Conservation (phyloP, 37 sponge, comb jelly and placozoan species). For the Spongia lamella region DNA sequence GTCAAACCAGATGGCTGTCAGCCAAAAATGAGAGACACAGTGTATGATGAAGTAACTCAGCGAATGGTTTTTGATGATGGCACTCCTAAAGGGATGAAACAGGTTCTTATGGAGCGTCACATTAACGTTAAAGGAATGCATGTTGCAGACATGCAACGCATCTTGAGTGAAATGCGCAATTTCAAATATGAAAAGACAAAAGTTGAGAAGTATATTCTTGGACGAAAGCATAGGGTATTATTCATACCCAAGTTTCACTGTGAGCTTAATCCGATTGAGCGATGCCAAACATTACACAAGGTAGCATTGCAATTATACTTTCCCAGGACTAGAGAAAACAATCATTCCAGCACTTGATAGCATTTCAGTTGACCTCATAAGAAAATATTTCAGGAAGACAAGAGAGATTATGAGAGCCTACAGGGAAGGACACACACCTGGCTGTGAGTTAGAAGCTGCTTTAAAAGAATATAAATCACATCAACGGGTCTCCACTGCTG, state of each 20-base stretch:
- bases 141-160: neutral
- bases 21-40: slow-evolving; percentile 10
- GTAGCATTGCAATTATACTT: too few relatives aligned
- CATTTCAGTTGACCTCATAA: too few relatives aligned
- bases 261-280: slow-evolving; percentile 10
- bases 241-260: slow-evolving; percentile 4
- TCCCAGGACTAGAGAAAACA: too few relatives aligned
- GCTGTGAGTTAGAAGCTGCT: neutral
- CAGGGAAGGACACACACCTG: slow-evolving; percentile 13
- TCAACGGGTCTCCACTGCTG: too few relatives aligned
- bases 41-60: slow-evolving; percentile 4
- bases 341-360: too few relatives aligned
- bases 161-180: neutral
- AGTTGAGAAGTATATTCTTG: slow-evolving; percentile 2
- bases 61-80: slow-evolving; percentile 9
- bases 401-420: slow-evolving; percentile 17
- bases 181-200: neutral
- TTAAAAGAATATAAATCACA: too few relatives aligned
- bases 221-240: neutral
- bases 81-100: too few relatives aligned
- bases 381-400: slow-evolving; percentile 28
- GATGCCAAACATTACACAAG: slow-evolving; percentile 4
- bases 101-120: too few relatives aligned
- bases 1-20: slow-evolving; percentile 4
- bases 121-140: neutral